Base-by-base conservation (phyloP, 2,888 invertebrate genomes). In the Zygaena filipendulae region DNA sequence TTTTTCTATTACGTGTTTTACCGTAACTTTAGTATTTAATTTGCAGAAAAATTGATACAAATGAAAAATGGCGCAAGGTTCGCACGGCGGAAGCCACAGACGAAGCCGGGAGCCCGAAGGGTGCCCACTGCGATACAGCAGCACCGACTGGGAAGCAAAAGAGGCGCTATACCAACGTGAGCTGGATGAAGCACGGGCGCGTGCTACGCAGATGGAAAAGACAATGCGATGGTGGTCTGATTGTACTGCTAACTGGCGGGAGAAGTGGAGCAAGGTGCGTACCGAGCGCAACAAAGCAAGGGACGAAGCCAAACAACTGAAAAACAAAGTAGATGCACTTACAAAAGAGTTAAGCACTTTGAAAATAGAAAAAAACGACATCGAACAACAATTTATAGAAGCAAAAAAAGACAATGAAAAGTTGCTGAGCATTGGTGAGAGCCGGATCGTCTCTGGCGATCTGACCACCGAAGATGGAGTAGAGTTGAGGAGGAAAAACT, bases 151-250 rank as follows among this genome's bases (percentile, higher is more conserved):
- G 89, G 90, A 90, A 60, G 87, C 88, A 24, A 89, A 88, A 60
- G 89, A 90, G 70, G 88, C 87, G 1, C 61, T 67, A n/a, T 77
- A 67, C 44, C 72, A 71, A 49, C 79, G 94, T 25, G 97, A 98
- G 60, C 77, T 98, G 40, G 96, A 97, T 54, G 97, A 97, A 57
- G 95, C 96, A 0, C 82, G 95, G 42, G 95, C 95, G 3, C 77
- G 97, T 38, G 95, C 96, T 9, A 91, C 95, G 1, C 97, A 98
- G 70, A 98, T 98, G 98, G 98, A 98, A 64, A 97, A 97, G 69
- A 98, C 97, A 0, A 97, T 98, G 97, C 83, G 96, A 33, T 98
- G 97, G 97, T 98, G 97, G 97, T 96, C 97, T 0, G 97, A 97
- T 61, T 98, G 98, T 62, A 97, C 97, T 0, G 94, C 96, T 90